These are phyloP conservation scores for Todus mexicanus DNA, from an alignment of 2,797 vertebrate genomes.

Conservation along the genomic window DNA sequence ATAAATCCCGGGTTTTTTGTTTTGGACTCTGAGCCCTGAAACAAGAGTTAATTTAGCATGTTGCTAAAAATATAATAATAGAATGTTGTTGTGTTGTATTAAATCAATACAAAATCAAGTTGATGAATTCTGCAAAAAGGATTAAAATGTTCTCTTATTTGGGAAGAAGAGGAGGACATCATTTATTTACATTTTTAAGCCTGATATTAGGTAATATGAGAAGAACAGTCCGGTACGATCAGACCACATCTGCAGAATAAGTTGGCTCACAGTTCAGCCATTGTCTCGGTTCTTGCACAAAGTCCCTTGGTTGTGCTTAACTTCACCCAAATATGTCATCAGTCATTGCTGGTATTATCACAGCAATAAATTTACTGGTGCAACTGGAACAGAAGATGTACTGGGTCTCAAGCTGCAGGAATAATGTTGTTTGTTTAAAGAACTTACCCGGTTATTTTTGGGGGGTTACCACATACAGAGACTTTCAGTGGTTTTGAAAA, in stretches of 20 bases:
- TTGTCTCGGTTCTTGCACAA: neutral
- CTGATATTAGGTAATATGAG: neutral
- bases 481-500: neutral
- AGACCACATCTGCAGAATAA: slow-evolving; percentile 1
- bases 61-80: neutral
- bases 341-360: slow-evolving; percentile 3
- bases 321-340: neutral
- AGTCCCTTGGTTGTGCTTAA: slow-evolving; percentile 18
- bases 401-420: neutral
- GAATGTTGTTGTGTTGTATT: neutral
- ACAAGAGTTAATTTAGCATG: neutral
- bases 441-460: neutral
- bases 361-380: neutral
- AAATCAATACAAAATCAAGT: neutral
- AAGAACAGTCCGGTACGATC: neutral
- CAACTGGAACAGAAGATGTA: neutral
- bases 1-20: neutral
- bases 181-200: neutral
- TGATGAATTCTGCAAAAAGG: neutral
- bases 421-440: neutral
- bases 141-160: neutral
- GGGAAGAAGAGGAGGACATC: neutral
- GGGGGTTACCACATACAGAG: neutral
- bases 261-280: neutral
- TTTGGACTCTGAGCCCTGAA: neutral